phyloP scores from a whole-genome alignment of 2,113 vertebrate species.

The Alces alces region DNA sequence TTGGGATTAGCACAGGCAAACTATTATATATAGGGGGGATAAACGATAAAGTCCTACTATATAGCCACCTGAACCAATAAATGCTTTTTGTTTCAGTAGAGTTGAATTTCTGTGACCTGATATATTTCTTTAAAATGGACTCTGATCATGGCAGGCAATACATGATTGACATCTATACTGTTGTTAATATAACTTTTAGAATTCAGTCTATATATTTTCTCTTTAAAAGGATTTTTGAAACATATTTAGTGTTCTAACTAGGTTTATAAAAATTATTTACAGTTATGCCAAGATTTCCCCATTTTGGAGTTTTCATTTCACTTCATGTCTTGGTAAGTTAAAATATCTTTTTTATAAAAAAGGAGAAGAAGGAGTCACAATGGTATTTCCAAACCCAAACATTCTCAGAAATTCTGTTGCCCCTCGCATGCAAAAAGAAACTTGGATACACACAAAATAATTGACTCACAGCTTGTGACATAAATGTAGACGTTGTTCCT shows the following conservation, averaged over 20 bases:
- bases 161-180: background rate
- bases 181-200: background rate
- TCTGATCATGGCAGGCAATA: background rate
- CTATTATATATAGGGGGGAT: background rate
- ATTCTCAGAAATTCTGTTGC: conserved; percentile 31
- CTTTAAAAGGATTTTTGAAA: background rate
- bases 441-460: background rate
- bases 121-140: background rate
- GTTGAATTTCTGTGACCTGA: background rate
- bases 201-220: background rate
- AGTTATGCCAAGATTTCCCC: background rate
- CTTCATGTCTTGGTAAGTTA: background rate
- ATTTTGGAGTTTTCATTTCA: conserved; percentile 31
- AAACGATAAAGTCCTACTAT: background rate
- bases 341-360: background rate
- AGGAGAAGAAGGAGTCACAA: background rate
- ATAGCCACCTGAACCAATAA: background rate
- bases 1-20: background rate
- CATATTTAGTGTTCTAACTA: background rate
- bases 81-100: background rate
- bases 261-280: background rate
- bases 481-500: background rate
- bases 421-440: background rate
- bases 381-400: background rate
- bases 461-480: background rate